These are phyloP conservation scores for Calosoma granatense DNA, from an alignment of 1,140 invertebrate species.

Conservation along the genomic window DNA sequence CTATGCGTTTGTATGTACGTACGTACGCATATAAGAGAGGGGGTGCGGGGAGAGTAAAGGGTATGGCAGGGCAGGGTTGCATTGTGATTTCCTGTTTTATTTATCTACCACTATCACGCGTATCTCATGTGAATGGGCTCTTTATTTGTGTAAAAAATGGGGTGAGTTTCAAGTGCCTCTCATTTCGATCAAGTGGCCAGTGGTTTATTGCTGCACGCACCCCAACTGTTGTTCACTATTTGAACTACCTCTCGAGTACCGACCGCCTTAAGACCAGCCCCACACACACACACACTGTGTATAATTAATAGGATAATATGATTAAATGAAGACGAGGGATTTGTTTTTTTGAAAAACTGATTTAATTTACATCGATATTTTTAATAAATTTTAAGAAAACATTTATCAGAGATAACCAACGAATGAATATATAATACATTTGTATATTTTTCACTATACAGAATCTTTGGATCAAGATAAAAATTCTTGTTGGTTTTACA, in stretches of 20 bases:
- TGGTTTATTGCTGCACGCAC: slow-evolving; percentile 1
- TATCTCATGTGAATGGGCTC: slow-evolving; percentile 9
- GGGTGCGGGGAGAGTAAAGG: background rate
- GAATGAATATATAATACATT: slow-evolving; percentile 5
- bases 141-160: slow-evolving; percentile 19
- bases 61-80: background rate
- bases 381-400: slow-evolving; percentile 18
- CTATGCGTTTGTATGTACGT: background rate
- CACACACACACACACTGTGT: background rate
- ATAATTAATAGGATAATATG: background rate
- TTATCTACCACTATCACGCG: slow-evolving; percentile 15
- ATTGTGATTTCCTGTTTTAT: slow-evolving; percentile 14
- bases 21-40: background rate
- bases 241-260: background rate
- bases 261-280: background rate
- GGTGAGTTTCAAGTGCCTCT: slow-evolving; percentile 18
- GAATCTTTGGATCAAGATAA: slow-evolving; percentile 17
- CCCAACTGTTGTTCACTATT: background rate
- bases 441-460: slow-evolving; percentile 17
- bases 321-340: background rate
- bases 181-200: slow-evolving; percentile 5
- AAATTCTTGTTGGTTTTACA: slow-evolving; percentile 5
- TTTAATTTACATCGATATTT: slow-evolving; percentile 23
- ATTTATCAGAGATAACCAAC: slow-evolving; percentile 4
- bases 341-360: slow-evolving; percentile 15